These are phyloP conservation scores for Gorsachius magnificus DNA, from an alignment of 2,797 vertebrate species.

Conservation along the genomic window DNA sequence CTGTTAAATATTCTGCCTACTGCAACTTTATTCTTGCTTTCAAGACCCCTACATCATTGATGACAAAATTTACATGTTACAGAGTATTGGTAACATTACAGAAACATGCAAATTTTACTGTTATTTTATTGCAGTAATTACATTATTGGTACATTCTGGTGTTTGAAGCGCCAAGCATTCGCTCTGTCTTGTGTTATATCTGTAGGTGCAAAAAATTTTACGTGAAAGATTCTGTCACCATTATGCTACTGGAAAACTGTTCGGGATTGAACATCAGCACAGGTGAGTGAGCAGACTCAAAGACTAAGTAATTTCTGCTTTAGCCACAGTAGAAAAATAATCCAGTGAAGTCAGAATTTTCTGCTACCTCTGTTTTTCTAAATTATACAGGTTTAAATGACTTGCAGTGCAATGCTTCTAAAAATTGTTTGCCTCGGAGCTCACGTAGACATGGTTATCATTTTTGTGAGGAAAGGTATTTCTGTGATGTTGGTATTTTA, in stretches of 20 bases:
- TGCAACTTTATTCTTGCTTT: not conserved
- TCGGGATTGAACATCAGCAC: slow-evolving; percentile 86
- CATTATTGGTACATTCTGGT: rapidly evolving
- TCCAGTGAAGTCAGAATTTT: not conserved
- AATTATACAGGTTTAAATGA: not conserved
- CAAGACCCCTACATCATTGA: rapidly evolving
- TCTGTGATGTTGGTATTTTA: not conserved
- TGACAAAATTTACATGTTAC: not conserved
- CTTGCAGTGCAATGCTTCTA: not conserved
- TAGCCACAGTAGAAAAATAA: not conserved
- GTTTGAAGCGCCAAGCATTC: not conserved
- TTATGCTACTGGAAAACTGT: slow-evolving; percentile 71
- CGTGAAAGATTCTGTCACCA: slow-evolving; percentile 85
- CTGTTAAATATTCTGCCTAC: not conserved
- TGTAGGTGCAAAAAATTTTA: slow-evolving; percentile 84
- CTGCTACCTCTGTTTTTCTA: not conserved
- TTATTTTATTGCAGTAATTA: not conserved
- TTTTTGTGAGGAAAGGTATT: not conserved
- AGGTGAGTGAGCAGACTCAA: slow-evolving; percentile 77
- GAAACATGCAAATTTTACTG: rapidly evolving
- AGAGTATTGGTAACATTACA: not conserved
- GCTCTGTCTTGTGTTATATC: not conserved
- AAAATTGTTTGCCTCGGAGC: not conserved
- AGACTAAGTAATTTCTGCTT: not conserved
- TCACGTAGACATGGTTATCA: not conserved